A percentile compares a stretch with the other conserved stretches of the same genome.
Evolutionary conservation across 2,888 invertebrate species (phyloP).

Genomic region (Heliconius hortense): DNA sequence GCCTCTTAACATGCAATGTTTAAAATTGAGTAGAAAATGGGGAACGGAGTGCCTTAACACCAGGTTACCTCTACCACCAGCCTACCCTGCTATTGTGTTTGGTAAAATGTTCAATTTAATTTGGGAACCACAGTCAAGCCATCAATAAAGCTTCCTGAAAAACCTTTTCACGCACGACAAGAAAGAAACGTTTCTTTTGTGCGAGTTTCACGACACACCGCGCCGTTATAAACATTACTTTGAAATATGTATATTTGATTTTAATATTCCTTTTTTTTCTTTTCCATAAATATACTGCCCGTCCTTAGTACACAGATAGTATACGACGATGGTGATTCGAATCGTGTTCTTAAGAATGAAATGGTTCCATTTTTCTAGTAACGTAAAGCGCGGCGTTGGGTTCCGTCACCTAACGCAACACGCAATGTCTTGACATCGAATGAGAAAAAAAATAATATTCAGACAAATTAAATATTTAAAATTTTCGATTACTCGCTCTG

Average conservation of each 20-base stretch:
- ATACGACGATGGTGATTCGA: background rate
- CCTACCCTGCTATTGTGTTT: too few relatives aligned
- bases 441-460: too few relatives aligned
- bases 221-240: background rate
- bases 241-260: conserved; percentile 15
- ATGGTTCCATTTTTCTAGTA: background rate
- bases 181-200: conserved; percentile 1
- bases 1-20: too few relatives aligned
- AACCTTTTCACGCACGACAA: conserved; percentile 18
- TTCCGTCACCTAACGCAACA: background rate
- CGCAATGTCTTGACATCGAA: background rate
- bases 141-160: conserved; percentile 9
- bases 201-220: background rate
- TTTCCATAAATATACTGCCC: background rate
- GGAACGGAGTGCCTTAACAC: too few relatives aligned
- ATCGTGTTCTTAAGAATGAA: background rate
- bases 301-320: background rate
- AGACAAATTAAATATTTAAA: too few relatives aligned
- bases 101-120: background rate
- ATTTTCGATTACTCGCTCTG: too few relatives aligned
- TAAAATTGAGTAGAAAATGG: background rate
- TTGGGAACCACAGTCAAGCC: background rate
- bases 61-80: too few relatives aligned
- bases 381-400: background rate
- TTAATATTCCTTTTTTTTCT: conserved; percentile 1